These are phyloP conservation scores for Clarias batrachus DNA, from an alignment of 2,113 vertebrate genomes.

Conservation along the genomic window DNA sequence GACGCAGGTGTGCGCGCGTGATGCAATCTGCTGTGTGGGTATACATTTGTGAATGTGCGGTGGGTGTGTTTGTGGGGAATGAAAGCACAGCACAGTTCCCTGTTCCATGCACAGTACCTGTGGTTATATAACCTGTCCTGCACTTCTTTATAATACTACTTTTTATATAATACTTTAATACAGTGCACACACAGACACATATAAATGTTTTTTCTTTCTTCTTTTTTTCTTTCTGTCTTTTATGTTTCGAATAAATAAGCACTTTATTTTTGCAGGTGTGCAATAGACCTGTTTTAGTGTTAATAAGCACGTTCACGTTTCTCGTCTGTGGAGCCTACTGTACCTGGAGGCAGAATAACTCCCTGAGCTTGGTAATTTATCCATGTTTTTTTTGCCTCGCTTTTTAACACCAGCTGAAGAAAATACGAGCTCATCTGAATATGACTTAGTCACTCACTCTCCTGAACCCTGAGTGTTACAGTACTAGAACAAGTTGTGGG, in stretches of 20 bases:
- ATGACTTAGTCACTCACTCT: too few relatives aligned
- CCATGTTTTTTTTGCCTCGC: too few relatives aligned
- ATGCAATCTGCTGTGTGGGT: slow-evolving; percentile 15
- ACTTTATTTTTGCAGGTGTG: neutral
- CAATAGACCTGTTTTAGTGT: neutral
- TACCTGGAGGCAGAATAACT: too few relatives aligned
- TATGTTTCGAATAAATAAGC: neutral
- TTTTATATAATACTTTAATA: neutral
- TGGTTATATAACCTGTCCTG: neutral
- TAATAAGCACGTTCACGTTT: too few relatives aligned
- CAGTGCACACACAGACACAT: neutral
- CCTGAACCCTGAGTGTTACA: too few relatives aligned
- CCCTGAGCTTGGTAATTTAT: too few relatives aligned
- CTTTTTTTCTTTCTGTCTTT: neutral
- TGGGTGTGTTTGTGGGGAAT: neutral
- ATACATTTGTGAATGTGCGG: neutral
- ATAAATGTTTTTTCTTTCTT: neutral
- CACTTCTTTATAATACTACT: neutral
- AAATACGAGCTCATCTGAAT: too few relatives aligned
- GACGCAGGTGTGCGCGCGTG: slow-evolving; percentile 3
- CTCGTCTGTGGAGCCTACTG: too few relatives aligned
- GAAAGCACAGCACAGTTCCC: neutral
- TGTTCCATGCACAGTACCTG: slow-evolving; percentile 2
- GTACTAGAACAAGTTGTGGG: too few relatives aligned
- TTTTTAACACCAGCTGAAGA: too few relatives aligned